phyloP scores from a whole-genome alignment of 2,797 vertebrate species.

The Takifugu ocellatus region DNA sequence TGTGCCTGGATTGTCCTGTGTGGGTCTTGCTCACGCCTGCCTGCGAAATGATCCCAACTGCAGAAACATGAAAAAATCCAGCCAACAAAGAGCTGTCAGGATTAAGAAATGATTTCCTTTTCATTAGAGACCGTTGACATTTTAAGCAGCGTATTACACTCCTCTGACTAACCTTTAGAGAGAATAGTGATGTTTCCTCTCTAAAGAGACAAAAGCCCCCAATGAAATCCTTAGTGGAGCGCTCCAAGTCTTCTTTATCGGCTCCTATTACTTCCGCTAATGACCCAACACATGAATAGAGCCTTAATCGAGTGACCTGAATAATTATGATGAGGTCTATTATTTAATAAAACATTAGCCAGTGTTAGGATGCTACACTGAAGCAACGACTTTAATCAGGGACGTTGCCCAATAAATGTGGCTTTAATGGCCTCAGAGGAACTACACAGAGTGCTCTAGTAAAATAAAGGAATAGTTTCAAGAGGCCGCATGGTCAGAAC shows the following conservation, averaged over 20 bases:
- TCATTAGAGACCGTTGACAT: constrained; percentile 67
- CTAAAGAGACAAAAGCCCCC: constrained; percentile 25
- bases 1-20: constrained; percentile 19
- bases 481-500: not conserved
- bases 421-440: constrained; percentile 1
- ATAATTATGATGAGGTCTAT: too few relatives aligned
- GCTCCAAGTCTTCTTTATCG: not conserved
- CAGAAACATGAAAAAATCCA: constrained; percentile 28
- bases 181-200: constrained; percentile 37
- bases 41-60: constrained; percentile 29
- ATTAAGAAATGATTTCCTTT: constrained; percentile 48
- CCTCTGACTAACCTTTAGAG: constrained; percentile 48
- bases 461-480: not conserved
- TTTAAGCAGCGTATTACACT: constrained; percentile 48
- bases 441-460: not conserved
- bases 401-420: not conserved
- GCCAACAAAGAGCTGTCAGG: constrained; percentile 25
- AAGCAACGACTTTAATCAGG: too few relatives aligned
- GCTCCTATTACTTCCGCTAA: too few relatives aligned
- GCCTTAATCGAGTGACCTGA: too few relatives aligned
- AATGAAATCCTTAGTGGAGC: not conserved
- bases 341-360: too few relatives aligned
- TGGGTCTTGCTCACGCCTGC: constrained; percentile 25
- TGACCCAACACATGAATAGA: too few relatives aligned
- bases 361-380: too few relatives aligned